Evolutionary conservation across 1,140 invertebrate species (phyloP), one percentile per base, ranked within the genome.

Genomic region (Cherax quadricarinatus): DNA sequence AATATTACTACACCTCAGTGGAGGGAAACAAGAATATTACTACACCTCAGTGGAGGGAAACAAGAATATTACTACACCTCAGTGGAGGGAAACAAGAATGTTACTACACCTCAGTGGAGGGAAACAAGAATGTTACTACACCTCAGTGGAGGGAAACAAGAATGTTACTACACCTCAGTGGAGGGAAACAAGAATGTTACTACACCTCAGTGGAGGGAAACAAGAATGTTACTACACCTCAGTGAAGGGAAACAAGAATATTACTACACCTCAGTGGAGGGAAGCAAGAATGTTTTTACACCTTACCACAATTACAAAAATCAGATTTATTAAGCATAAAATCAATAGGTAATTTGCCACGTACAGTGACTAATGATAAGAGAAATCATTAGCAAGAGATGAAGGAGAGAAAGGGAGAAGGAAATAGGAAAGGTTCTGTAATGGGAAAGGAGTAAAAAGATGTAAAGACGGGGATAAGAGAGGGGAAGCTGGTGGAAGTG

Each of bases 291-390:
- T 16, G 3, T 18, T 16, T 21, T 18, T 4, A 66, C 62, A 24
- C 70, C 6, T 30, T n/a, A 24, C 21, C 70, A 24, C 3, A 6
- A 75, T 30, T 10, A 30, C 70, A 9, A 30, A 24, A 9, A 41
- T 30, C n/a, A 1, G n/a, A 30, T 75, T 24, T 30, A 73, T 30
- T 3, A 70, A 7, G 70, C 24, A 6, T 21, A n/a, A 30, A 30
- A 75, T 75, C 70, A 30, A 70, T 70, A 70, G n/a, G 2, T 75
- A 75, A 75, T 75, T 75, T 75, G 70, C n/a, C n/a, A 30, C n/a
- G 24, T 75, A 9, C 70, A 30, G n/a, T 75, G 24, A 2, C n/a
- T 24, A 6, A 24, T 24, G 70, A 75, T 30, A n/a, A 21, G 3
- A 75, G 24, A 24, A 30, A 75, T 75, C n/a, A 3, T 6, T 5